These are phyloP conservation scores for Atta colombica DNA, from an alignment of 1,140 invertebrate genomes.

Conservation along the genomic window DNA sequence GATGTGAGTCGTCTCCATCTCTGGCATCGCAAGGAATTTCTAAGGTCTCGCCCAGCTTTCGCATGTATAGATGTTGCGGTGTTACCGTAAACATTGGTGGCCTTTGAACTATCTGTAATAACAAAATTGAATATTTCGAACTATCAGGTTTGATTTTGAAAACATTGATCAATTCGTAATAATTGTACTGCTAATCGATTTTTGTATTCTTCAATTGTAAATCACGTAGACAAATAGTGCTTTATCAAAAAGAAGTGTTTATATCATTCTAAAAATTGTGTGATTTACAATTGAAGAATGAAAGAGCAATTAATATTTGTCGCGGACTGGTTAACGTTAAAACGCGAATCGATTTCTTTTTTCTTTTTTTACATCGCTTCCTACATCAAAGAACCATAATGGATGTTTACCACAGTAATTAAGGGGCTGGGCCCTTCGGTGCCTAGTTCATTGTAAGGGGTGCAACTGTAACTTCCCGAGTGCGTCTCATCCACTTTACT, in stretches of 20 bases:
- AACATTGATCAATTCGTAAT: background rate
- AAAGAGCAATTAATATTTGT: background rate
- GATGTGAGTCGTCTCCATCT: constrained; percentile 91
- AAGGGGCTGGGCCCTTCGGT: constrained; percentile 93
- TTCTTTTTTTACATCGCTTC: background rate
- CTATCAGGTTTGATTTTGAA: background rate
- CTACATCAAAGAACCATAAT: background rate
- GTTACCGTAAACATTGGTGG: constrained; percentile 92
- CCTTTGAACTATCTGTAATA: constrained; percentile 91
- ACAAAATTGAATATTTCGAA: background rate
- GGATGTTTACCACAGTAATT: constrained; percentile 90
- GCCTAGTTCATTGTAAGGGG: constrained; percentile 96
- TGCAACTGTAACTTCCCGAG: constrained; percentile 95
- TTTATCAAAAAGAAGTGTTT: background rate
- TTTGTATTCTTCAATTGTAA: background rate
- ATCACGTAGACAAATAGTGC: background rate
- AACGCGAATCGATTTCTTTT: constrained; percentile 9
- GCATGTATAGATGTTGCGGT: constrained; percentile 93
- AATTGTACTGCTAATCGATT: background rate
- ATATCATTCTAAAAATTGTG: background rate
- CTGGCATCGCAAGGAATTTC: constrained; percentile 94
- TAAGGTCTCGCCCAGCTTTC: constrained; percentile 92
- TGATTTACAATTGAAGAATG: too few species aligned
- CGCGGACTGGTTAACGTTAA: constrained; percentile 69
- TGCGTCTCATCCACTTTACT: constrained; percentile 93